Percentiles rank a stretch among this genome's conserved stretches.
phyloP scores from a whole-genome alignment of 1,140 invertebrate species.

The Drosophila guanche region DNA sequence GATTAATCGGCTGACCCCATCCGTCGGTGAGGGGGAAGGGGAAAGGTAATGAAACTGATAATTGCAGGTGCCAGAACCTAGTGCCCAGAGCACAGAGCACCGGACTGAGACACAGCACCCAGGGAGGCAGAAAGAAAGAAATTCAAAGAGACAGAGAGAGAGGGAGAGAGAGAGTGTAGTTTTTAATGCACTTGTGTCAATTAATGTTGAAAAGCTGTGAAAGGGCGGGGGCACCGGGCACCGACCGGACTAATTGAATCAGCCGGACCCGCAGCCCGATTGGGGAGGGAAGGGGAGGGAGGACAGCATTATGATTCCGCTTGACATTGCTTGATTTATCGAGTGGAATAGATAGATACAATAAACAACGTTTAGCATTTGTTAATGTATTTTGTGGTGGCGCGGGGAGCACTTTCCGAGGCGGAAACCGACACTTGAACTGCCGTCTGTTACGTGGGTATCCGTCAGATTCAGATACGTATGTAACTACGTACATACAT shows the following conservation, averaged over 20 bases:
- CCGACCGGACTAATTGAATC: slow-evolving; percentile 58
- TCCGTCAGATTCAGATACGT: slow-evolving; percentile 23
- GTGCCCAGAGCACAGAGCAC: slow-evolving; percentile 18
- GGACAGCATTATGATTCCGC: slow-evolving; percentile 36
- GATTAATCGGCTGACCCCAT: slow-evolving; percentile 61
- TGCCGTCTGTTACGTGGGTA: slow-evolving; percentile 20
- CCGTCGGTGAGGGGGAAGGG: slow-evolving; percentile 2
- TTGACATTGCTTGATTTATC: slow-evolving; percentile 55
- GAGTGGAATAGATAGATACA: slow-evolving; percentile 29
- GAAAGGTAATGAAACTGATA: slow-evolving; percentile 45
- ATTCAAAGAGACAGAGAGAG: slow-evolving; percentile 2
- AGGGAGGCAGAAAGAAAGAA: background rate
- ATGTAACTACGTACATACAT: too few species aligned
- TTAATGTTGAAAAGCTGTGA: slow-evolving; percentile 30
- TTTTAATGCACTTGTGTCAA: slow-evolving; percentile 40
- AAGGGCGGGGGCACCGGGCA: background rate
- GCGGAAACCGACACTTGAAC: slow-evolving; percentile 61
- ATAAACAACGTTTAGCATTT: slow-evolving; percentile 27
- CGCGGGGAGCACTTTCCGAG: slow-evolving; percentile 4
- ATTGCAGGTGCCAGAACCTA: slow-evolving; percentile 47
- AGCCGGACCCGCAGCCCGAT: slow-evolving; percentile 8
- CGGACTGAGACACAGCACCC: background rate
- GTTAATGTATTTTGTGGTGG: slow-evolving; percentile 17
- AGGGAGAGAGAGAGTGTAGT: background rate
- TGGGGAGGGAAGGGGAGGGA: background rate